Conservation (phyloP, 2,888 invertebrate genomes). For the Lithophane socia region DNA sequence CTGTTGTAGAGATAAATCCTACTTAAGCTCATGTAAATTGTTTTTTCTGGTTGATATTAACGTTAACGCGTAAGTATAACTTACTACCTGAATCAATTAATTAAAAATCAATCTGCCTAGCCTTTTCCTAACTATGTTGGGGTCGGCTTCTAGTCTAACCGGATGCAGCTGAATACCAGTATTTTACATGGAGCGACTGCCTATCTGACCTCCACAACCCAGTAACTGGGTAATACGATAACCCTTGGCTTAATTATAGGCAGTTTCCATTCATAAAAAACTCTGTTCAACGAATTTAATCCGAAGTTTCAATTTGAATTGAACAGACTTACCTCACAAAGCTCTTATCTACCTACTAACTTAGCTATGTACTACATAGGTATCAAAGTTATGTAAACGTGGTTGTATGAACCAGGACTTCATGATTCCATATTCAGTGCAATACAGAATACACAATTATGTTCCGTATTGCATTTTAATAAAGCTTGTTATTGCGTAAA, state of each 20-base stretch:
- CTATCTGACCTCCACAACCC: no score
- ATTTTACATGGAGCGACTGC: no score
- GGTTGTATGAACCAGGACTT: slow-evolving; percentile 63
- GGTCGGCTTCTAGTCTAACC: no score
- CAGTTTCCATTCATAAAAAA: slow-evolving; percentile 12
- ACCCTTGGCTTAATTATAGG: background rate
- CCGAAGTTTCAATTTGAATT: slow-evolving; percentile 34
- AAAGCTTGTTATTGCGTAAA: slow-evolving; percentile 71
- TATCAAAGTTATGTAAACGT: slow-evolving; percentile 47
- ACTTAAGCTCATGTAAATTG: no score
- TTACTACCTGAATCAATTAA: background rate
- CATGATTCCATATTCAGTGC: slow-evolving; percentile 62
- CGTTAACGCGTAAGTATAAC: background rate
- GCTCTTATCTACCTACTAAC: slow-evolving; percentile 27
- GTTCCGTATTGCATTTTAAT: slow-evolving; percentile 63
- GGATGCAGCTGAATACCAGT: no score
- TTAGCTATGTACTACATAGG: slow-evolving; percentile 41
- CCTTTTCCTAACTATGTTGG: no score
- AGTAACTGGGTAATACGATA: no score
- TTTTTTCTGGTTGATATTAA: background rate
- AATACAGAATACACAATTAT: slow-evolving; percentile 58
- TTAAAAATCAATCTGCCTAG: background rate
- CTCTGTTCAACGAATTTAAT: slow-evolving; percentile 1
- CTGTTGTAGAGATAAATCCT: background rate
- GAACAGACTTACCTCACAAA: slow-evolving; percentile 27